Percentiles rank a stretch among this genome's conserved stretches.
phyloP scores from a whole-genome alignment of 2,113 vertebrate genomes.

The Caracal caracal region DNA sequence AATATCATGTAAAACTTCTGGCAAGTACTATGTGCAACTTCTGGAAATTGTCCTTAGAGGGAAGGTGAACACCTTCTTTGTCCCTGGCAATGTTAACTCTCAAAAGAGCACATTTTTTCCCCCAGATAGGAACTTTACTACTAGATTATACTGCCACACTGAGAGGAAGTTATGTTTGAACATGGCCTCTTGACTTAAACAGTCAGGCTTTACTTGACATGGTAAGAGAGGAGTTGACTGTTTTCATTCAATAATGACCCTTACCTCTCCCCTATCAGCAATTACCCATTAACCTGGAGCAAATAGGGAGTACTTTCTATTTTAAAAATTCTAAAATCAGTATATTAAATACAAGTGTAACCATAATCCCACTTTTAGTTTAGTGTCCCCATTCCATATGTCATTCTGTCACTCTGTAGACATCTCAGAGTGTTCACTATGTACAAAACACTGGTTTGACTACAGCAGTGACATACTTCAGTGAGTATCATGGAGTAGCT shows the following conservation, averaged over 20 bases:
- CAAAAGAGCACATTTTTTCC: background rate
- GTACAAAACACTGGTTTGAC: background rate
- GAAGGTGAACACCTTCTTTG: background rate
- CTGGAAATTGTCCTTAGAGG: background rate
- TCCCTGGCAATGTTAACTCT: background rate
- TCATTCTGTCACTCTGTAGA: background rate
- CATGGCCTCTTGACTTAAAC: background rate
- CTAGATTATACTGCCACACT: background rate
- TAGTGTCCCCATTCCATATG: background rate
- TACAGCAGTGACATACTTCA: background rate
- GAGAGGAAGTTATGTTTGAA: background rate
- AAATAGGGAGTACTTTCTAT: background rate
- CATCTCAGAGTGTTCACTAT: background rate
- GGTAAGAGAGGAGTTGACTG: background rate
- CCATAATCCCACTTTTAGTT: background rate
- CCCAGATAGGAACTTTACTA: background rate
- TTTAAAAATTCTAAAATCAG: background rate
- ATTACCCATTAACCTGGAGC: background rate
- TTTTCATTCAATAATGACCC: background rate
- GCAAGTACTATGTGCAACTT: background rate
- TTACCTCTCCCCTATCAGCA: background rate
- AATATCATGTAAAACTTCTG: background rate
- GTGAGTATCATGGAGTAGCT: background rate
- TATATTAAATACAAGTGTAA: background rate
- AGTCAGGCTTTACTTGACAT: background rate